phyloP scores from a whole-genome alignment of 2,888 invertebrate genomes.

The Adineta ricciae region DNA sequence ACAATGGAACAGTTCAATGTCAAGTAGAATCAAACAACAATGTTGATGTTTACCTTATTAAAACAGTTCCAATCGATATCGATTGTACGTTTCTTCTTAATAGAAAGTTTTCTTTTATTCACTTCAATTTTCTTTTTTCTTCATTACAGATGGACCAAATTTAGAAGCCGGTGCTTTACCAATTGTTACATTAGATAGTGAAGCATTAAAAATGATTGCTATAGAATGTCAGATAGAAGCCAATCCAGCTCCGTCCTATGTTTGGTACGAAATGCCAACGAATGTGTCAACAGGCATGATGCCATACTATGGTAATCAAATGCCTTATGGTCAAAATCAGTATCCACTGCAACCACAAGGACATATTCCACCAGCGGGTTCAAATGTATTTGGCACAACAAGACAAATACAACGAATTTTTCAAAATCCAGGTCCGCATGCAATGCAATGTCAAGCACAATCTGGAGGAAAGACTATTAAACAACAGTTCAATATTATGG shows the following conservation, averaged over 20 bases:
- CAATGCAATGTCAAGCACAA: slow-evolving; percentile 17
- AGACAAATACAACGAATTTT: neutral
- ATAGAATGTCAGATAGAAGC: slow-evolving; percentile 11
- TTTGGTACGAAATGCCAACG: neutral
- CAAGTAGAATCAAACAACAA: neutral
- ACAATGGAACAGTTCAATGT: neutral
- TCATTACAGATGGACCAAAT: neutral
- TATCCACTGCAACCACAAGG: neutral
- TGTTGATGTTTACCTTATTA: neutral
- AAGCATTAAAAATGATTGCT: neutral
- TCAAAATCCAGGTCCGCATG: neutral
- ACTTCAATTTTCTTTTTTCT: neutral
- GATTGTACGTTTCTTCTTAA: neutral
- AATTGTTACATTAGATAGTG: neutral
- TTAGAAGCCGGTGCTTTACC: neutral
- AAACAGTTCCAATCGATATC: neutral
- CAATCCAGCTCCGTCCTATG: neutral
- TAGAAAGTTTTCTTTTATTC: neutral
- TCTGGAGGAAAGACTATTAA: neutral
- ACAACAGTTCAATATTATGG: neutral
- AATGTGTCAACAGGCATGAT: neutral
- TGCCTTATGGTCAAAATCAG: neutral
- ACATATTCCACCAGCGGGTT: neutral
- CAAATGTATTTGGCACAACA: neutral
- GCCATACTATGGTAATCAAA: neutral